Evolutionary conservation across 2,113 vertebrate species (phyloP), one percentile per base, ranked within the genome.

Genomic region (Ptychochromis oligacanthus): DNA sequence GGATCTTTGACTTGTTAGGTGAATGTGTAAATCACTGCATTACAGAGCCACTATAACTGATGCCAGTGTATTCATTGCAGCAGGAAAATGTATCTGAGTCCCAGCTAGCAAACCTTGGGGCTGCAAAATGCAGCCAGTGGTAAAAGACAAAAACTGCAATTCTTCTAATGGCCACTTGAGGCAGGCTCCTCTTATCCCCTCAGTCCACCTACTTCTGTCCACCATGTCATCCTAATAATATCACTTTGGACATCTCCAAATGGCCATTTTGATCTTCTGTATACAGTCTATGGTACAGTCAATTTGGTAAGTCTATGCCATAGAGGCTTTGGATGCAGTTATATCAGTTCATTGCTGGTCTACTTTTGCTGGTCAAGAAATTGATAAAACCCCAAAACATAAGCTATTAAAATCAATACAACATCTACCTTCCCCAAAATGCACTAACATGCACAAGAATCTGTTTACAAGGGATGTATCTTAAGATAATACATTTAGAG

Each of bases 101-200:
- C n/a, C n/a, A n/a, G n/a, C n/a, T n/a, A n/a, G n/a, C n/a, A n/a
- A n/a, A n/a, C n/a, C n/a, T n/a, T n/a, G n/a, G n/a, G n/a, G n/a
- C n/a, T n/a, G n/a, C n/a, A n/a, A n/a, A n/a, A n/a, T n/a, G n/a
- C n/a, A n/a, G n/a, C n/a, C n/a, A n/a, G n/a, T n/a, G n/a, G n/a
- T n/a, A n/a, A n/a, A n/a, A n/a, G n/a, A n/a, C n/a, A n/a, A n/a
- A n/a, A n/a, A n/a, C n/a, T n/a, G n/a, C 0, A 65, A 43, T 4
- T 0, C 20, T 36, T 43, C 62, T 24, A 65, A 46, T 1, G 4
- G 22, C 46, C n/a, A n/a, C n/a, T n/a, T n/a, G n/a, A n/a, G n/a
- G n/a, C n/a, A n/a, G n/a, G n/a, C n/a, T n/a, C n/a, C n/a, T n/a
- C n/a, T n/a, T 65, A 36, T 65, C 17, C 43, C 49, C 5, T 49